A percentile compares a stretch with the other conserved stretches of the same genome.
Evolutionary conservation across 2,113 vertebrate genomes (phyloP).

Genomic region (Tragelaphus scriptus): DNA sequence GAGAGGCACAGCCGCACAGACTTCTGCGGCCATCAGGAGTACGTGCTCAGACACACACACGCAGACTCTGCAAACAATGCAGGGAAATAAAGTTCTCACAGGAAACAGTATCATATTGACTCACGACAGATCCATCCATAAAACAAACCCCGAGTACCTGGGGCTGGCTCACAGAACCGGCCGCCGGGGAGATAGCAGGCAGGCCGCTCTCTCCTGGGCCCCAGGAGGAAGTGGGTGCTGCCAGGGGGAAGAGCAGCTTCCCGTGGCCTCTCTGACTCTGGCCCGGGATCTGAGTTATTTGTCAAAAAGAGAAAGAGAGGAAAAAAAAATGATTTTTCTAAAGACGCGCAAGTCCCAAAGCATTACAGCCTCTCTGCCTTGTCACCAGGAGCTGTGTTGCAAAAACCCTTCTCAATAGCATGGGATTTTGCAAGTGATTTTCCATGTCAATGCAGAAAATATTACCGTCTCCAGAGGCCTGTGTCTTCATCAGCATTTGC

Average conservation of each 20-base stretch:
- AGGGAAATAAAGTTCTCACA: constrained; percentile 65
- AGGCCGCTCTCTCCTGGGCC: neutral
- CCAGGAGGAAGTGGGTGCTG: constrained; percentile 25
- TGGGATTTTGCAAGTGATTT: constrained; percentile 42
- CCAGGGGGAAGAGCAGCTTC: neutral
- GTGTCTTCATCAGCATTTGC: constrained; percentile 20
- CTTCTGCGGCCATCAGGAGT: neutral
- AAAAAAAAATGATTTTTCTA: neutral
- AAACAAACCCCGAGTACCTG: constrained; percentile 58
- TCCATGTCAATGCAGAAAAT: neutral
- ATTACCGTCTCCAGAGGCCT: constrained; percentile 18
- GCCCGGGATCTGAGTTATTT: constrained; percentile 1
- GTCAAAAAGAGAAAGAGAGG: neutral
- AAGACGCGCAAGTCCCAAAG: neutral
- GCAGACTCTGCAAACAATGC: constrained; percentile 56
- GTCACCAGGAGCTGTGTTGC: constrained; percentile 37
- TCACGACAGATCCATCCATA: constrained; percentile 64
- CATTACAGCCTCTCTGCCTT: neutral
- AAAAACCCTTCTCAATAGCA: neutral
- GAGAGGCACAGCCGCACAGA: neutral
- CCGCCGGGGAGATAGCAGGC: neutral
- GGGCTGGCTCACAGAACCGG: neutral
- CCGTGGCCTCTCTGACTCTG: neutral
- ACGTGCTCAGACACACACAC: constrained; percentile 62
- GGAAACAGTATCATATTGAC: constrained; percentile 68